Conservation (phyloP, 1,140 invertebrate species). For the Nebria ingens region DNA sequence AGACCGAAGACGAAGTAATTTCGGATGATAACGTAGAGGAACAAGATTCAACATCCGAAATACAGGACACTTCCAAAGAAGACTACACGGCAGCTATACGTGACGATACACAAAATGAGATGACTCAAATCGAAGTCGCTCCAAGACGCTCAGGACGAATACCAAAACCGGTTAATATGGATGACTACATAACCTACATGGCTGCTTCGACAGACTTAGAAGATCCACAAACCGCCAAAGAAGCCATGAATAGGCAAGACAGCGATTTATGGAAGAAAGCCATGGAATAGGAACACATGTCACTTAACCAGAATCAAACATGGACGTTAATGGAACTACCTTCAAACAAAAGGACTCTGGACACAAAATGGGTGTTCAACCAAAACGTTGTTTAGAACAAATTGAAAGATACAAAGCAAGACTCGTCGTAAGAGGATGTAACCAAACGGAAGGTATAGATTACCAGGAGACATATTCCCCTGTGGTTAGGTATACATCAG, state of each 20-base stretch:
- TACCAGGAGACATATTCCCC: conserved; percentile 32
- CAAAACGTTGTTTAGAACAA: conserved; percentile 15
- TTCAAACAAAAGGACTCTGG: conserved; percentile 17
- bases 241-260: background rate
- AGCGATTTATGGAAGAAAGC: background rate
- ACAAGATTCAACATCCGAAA: too few species aligned
- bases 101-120: background rate
- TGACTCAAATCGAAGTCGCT: background rate
- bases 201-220: too few species aligned
- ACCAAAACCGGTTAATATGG: background rate
- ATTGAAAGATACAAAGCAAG: conserved; percentile 15
- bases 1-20: background rate
- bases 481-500: conserved; percentile 20
- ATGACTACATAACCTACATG: background rate
- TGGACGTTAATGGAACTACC: conserved; percentile 13
- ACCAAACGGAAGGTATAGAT: conserved; percentile 30
- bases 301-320: background rate
- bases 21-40: too few species aligned
- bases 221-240: background rate
- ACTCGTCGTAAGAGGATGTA: conserved; percentile 30
- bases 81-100: too few species aligned
- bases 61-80: too few species aligned
- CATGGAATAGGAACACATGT: background rate
- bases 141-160: background rate
- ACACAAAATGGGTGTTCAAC: conserved; percentile 27